Base-by-base conservation (phyloP, 2,888 invertebrate species). In the Euzophera pinguis region DNA sequence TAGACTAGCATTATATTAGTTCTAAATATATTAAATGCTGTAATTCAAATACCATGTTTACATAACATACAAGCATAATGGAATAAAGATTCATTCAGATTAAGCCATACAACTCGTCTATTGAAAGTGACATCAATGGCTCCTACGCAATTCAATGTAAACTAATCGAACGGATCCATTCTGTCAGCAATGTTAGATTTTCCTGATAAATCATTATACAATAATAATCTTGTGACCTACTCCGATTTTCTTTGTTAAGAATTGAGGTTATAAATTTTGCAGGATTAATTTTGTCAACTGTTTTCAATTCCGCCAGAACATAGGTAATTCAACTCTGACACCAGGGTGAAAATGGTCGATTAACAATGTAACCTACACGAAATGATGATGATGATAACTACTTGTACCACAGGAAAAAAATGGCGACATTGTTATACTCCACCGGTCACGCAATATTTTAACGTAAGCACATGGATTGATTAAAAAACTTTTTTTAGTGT, bases 1-100 rank as follows among this genome's bases (percentile, higher is more conserved):
- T n/a, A n/a, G n/a, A n/a, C n/a, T n/a, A n/a, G n/a, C n/a, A n/a
- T n/a, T n/a, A n/a, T n/a, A n/a, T n/a, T n/a, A n/a, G n/a, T n/a
- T n/a, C n/a, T n/a, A n/a, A n/a, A n/a, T n/a, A n/a, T n/a, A n/a
- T n/a, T n/a, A n/a, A n/a, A n/a, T n/a, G 5, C 5, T 22, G 22
- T 22, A 22, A 22, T 22, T 22, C 22, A 22, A 3, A 22, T 5
- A 22, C n/a, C n/a, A n/a, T n/a, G 22, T 22, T 12, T 38, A 69
- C 64, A 55, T 68, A 68, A 67, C 67, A 66, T 62, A 65, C 62
- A 62, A 56, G 53, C 5, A 3, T 22, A 22, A 22, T 22, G 22
- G 22, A 22, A 22, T 22, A 22, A 22, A 22, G 22, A 22, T 22
- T 22, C 22, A 22, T 22, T 22, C 22, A 22, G 22, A 22, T 2